Evolutionary conservation across 2,888 invertebrate genomes (phyloP).

Genomic region (Metellina segmentata): DNA sequence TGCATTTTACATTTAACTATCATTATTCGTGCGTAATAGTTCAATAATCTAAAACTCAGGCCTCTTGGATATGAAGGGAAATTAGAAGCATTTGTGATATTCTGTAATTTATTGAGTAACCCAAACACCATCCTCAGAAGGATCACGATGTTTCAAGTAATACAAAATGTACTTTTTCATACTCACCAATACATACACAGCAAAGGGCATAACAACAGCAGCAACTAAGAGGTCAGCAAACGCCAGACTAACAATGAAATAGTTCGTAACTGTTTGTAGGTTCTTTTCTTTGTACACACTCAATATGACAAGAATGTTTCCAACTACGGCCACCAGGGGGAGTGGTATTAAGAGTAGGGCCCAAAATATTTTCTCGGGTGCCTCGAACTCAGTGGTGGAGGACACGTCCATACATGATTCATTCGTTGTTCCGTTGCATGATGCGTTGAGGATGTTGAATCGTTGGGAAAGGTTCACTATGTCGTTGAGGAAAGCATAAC

Average conservation of each 20-base stretch:
- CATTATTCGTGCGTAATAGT: no score
- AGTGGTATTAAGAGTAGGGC: conserved; percentile 88
- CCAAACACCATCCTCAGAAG: no score
- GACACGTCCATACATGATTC: conserved; percentile 60
- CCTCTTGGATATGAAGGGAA: no score
- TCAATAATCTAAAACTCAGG: no score
- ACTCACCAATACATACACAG: conserved; percentile 99
- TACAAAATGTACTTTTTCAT: neutral
- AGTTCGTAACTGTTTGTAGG: conserved; percentile 98
- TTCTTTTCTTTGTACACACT: conserved; percentile 95
- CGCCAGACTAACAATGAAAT: conserved; percentile 98
- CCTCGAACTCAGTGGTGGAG: conserved; percentile 20
- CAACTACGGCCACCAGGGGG: conserved; percentile 96
- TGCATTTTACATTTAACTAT: no score
- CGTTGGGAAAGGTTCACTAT: conserved; percentile 29
- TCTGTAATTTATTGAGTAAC: no score
- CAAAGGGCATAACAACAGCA: conserved; percentile 98
- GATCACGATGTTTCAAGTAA: no score
- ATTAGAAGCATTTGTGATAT: no score
- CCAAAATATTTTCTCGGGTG: conserved; percentile 77
- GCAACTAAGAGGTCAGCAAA: conserved; percentile 98
- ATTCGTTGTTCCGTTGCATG: conserved; percentile 46
- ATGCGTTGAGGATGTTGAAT: conserved; percentile 33
- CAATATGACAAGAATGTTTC: conserved; percentile 97
- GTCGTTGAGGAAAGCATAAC: conserved; percentile 24